These are phyloP conservation scores for Pimephales promelas DNA, from an alignment of 2,113 vertebrate species.

Conservation along the genomic window DNA sequence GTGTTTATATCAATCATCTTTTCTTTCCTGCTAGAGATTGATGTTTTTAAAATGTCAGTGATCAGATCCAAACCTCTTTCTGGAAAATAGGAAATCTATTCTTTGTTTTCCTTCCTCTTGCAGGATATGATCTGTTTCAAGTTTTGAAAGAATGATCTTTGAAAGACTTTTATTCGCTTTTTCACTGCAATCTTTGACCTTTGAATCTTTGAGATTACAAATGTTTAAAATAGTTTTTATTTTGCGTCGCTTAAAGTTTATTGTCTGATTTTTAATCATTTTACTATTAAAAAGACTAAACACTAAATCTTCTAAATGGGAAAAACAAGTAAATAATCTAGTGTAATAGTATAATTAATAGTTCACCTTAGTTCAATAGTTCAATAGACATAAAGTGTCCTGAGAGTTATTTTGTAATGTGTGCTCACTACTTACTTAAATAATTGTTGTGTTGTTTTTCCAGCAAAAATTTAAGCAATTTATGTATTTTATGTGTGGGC, in stretches of 20 bases:
- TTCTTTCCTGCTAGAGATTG: conserved; percentile 29
- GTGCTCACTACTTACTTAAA: background rate
- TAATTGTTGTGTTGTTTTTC: too few relatives aligned
- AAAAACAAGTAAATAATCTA: too few relatives aligned
- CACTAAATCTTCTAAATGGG: too few relatives aligned
- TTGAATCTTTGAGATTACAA: background rate
- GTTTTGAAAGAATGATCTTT: conserved; percentile 6
- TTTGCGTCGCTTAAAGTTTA: background rate
- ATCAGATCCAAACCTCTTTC: conserved; percentile 11
- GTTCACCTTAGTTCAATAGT: too few relatives aligned
- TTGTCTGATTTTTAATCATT: too few relatives aligned
- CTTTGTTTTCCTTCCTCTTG: conserved; percentile 26
- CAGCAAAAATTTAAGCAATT: background rate
- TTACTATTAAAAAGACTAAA: too few relatives aligned
- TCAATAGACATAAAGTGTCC: too few relatives aligned
- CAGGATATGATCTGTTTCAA: conserved; percentile 22
- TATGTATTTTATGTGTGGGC: too few relatives aligned
- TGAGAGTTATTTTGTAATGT: background rate
- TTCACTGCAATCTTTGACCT: background rate
- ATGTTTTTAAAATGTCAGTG: conserved; percentile 40
- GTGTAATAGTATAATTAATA: too few relatives aligned
- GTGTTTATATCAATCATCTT: conserved; percentile 34
- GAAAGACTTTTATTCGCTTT: background rate
- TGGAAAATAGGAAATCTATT: conserved; percentile 16
- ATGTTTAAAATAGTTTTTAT: background rate